A percentile compares a stretch with the other conserved stretches of the same genome.
Evolutionary conservation across 1,140 invertebrate genomes (phyloP).

Genomic region (Rhopalosiphum maidis): DNA sequence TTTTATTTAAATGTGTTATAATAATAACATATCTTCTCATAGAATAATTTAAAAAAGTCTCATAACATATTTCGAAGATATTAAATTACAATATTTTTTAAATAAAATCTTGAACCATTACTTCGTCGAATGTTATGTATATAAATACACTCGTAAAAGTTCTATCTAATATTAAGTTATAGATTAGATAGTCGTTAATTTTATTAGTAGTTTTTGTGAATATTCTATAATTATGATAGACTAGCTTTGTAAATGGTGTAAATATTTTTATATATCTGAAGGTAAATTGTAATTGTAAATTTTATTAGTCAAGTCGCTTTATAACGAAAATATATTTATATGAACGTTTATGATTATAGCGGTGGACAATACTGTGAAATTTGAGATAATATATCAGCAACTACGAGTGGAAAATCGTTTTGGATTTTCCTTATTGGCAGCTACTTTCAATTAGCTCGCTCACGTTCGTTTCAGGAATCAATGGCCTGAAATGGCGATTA

Average conservation of each 20-base stretch:
- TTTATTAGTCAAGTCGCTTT: background rate
- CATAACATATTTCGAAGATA: background rate
- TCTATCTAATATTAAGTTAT: background rate
- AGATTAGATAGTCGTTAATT: background rate
- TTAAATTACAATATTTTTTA: background rate
- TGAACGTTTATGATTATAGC: background rate
- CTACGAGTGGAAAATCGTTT: slow-evolving; percentile 1
- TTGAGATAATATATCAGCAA: background rate
- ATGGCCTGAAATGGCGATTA: slow-evolving; percentile 53
- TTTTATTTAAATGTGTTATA: background rate
- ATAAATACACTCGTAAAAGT: background rate
- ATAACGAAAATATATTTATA: too few species aligned
- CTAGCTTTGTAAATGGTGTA: background rate
- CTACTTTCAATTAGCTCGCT: slow-evolving; percentile 47
- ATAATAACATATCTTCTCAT: background rate
- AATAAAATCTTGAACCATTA: background rate
- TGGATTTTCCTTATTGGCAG: background rate
- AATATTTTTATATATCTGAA: background rate
- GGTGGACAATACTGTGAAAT: background rate
- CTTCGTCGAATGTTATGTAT: background rate
- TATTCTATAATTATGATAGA: background rate
- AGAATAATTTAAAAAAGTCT: background rate
- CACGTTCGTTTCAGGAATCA: slow-evolving; percentile 43
- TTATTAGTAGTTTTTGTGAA: background rate
- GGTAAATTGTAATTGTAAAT: background rate